Evolutionary conservation across 2,797 vertebrate genomes (phyloP).

Genomic region (Arrhamphus sclerolepis): DNA sequence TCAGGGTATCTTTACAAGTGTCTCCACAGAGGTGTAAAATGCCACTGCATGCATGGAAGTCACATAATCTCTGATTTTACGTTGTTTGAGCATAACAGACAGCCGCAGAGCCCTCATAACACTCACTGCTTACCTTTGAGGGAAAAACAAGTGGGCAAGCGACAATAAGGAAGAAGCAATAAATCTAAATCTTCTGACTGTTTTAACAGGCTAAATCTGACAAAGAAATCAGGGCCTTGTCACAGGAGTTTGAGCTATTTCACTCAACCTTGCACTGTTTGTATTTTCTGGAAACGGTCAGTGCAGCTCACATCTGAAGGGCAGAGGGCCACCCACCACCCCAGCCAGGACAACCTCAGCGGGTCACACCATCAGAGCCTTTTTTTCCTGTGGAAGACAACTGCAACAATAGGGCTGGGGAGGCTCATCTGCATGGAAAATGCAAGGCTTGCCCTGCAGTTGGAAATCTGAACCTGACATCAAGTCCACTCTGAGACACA

Average conservation of each 20-base stretch:
- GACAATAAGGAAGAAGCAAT: conserved; percentile 48
- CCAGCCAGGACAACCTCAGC: conserved; percentile 30
- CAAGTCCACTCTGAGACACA: conserved; percentile 9
- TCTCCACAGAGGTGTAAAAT: conserved; percentile 42
- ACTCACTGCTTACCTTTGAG: conserved; percentile 31
- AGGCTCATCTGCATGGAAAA: conserved; percentile 52
- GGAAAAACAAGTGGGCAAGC: conserved; percentile 34
- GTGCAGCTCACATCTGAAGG: conserved; percentile 30
- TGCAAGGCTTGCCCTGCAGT: conserved; percentile 45
- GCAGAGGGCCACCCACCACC: conserved; percentile 34
- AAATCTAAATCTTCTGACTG: conserved; percentile 36
- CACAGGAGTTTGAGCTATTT: no score
- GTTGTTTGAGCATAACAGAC: conserved; percentile 36
- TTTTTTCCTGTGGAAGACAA: conserved; percentile 71
- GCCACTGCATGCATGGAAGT: conserved; percentile 19
- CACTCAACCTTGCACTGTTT: conserved; percentile 7
- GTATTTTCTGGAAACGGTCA: not conserved
- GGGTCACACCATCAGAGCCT: conserved; percentile 29
- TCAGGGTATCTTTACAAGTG: not conserved
- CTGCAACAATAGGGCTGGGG: conserved; percentile 43
- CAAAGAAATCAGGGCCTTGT: conserved; percentile 52
- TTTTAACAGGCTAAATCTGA: conserved; percentile 49
- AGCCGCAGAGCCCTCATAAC: conserved; percentile 39
- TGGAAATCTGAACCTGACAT: conserved; percentile 38
- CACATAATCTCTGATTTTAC: conserved; percentile 32